Evolutionary conservation across 2,113 vertebrate genomes (phyloP).

Genomic region (Mionectes macconnelli): DNA sequence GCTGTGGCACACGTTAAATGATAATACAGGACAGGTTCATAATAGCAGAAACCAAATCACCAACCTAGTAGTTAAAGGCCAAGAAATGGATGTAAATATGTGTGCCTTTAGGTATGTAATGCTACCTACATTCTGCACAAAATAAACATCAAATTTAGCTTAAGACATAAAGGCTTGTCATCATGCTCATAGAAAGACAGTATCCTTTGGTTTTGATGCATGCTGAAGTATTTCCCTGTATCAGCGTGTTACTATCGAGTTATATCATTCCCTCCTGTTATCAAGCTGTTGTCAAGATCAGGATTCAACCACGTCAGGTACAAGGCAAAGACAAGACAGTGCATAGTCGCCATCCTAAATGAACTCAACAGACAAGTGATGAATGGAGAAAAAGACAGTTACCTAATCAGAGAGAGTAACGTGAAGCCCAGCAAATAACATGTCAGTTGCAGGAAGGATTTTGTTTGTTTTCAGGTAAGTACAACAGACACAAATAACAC

Average conservation of each 20-base stretch:
- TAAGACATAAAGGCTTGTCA: neutral
- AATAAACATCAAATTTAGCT: neutral
- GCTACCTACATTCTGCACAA: neutral
- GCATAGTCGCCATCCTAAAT: neutral
- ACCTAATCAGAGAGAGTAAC: neutral
- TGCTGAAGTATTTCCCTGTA: neutral
- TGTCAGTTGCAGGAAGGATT: neutral
- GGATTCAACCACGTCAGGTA: neutral
- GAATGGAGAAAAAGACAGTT: neutral
- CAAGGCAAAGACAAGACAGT: neutral
- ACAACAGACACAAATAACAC: neutral
- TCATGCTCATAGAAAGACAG: neutral
- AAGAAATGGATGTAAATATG: neutral
- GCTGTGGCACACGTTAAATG: neutral
- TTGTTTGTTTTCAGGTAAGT: neutral
- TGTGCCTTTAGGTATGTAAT: neutral
- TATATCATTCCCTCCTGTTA: neutral
- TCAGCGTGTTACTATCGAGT: neutral
- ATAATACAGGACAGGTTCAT: neutral
- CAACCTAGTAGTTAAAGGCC: neutral
- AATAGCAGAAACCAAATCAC: neutral
- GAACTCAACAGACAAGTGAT: neutral
- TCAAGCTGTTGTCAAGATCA: neutral
- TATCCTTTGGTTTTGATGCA: neutral
- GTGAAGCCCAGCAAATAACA: neutral